phyloP scores from a whole-genome alignment of 2,797 vertebrate genomes.

The Coreius guichenoti region DNA sequence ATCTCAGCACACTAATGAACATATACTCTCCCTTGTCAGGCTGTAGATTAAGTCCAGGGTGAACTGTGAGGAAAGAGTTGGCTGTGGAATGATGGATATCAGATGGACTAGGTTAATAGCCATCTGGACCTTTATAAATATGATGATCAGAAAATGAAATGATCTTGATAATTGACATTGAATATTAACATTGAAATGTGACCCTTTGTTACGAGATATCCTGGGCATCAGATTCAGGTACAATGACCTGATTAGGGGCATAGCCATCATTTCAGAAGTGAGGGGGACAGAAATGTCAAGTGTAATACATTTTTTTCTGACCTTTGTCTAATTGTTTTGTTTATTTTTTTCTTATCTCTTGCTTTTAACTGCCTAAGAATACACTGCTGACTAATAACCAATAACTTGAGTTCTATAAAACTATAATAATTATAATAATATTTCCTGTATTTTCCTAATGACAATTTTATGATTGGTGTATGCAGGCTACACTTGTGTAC shows the following conservation, averaged over 20 bases:
- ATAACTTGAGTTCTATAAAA: not conserved
- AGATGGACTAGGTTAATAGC: conserved; percentile 55
- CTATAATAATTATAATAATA: not conserved
- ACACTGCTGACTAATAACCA: not conserved
- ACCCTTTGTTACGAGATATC: not conserved
- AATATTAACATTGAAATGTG: not conserved
- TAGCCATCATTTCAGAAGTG: not conserved
- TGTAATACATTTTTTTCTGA: not conserved
- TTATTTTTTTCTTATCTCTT: not conserved
- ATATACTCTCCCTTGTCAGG: conserved; percentile 73
- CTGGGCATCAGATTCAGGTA: not conserved
- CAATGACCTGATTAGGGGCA: not conserved
- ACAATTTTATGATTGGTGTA: not conserved
- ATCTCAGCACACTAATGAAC: conserved; percentile 74
- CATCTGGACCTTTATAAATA: conserved; percentile 48
- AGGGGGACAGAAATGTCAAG: not conserved
- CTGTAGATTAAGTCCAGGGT: conserved; percentile 71
- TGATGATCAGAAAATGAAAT: conserved; percentile 32
- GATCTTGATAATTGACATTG: conserved; percentile 7
- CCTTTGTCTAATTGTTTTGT: too few relatives aligned
- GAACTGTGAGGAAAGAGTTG: conserved; percentile 45
- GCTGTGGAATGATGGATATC: conserved; percentile 45
- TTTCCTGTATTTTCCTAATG: not conserved
- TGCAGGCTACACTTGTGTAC: not conserved
- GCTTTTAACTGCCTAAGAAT: not conserved